phyloP scores from a whole-genome alignment of 37 sponge, comb jelly and placozoan genomes.

The Dysidea cf. avara region DNA sequence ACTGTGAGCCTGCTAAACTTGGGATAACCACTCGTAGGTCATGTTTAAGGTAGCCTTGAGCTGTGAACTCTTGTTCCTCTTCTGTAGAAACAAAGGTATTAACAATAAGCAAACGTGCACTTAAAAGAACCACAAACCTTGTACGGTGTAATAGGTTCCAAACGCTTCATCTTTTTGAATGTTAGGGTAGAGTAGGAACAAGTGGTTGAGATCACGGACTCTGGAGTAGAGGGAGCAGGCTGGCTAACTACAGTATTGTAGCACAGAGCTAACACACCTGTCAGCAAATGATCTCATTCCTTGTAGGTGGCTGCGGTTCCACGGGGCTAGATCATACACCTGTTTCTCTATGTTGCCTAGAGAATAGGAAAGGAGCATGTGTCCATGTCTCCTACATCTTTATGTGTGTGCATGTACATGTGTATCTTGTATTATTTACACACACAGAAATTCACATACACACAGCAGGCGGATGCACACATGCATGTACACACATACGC shows the following conservation, averaged over 20 bases:
- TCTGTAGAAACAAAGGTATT: background rate
- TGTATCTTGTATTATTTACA: background rate
- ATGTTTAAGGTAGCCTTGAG: too few species aligned
- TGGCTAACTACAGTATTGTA: background rate
- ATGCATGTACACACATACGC: background rate
- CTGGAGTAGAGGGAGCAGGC: conserved; percentile 25
- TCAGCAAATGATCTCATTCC: conserved; percentile 76
- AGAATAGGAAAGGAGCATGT: background rate
- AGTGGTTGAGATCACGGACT: conserved; percentile 77
- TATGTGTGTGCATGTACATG: background rate
- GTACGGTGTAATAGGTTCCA: conserved; percentile 78
- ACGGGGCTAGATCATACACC: conserved; percentile 76
- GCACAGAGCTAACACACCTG: conserved; percentile 38
- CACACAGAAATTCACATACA: conserved; percentile 10
- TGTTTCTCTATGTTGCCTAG: conserved; percentile 24
- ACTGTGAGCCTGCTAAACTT: too few species aligned
- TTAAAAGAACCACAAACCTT: conserved; percentile 17
- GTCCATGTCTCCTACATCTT: too few species aligned
- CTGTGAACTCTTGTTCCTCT: too few species aligned
- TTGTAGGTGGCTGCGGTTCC: conserved; percentile 70
- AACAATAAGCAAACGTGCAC: background rate
- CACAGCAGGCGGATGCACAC: background rate
- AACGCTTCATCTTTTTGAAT: conserved; percentile 78
- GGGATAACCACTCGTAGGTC: too few species aligned
- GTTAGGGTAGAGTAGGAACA: conserved; percentile 80